phyloP scores from a whole-genome alignment of 2,888 invertebrate species.

The Yponomeuta malinellus region DNA sequence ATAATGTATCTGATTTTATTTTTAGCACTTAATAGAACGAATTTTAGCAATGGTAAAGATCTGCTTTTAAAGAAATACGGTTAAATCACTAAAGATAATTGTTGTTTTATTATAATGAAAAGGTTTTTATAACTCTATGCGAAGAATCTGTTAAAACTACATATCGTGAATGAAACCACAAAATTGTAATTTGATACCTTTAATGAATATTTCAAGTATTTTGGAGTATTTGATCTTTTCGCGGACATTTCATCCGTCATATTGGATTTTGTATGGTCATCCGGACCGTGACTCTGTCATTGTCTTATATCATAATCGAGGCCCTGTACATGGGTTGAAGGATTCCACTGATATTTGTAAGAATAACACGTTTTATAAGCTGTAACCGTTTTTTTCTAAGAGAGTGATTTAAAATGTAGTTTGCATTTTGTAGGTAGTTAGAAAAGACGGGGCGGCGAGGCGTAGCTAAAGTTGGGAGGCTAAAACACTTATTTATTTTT shows the following conservation, averaged over 20 bases:
- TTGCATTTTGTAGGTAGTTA: neutral
- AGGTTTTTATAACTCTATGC: neutral
- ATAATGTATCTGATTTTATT: too few relatives aligned
- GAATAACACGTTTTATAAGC: neutral
- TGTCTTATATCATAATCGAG: too few relatives aligned
- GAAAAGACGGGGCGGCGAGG: neutral
- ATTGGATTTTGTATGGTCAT: neutral
- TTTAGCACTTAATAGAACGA: too few relatives aligned
- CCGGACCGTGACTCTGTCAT: too few relatives aligned
- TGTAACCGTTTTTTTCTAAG: slow-evolving; percentile 10
- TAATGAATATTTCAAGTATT: neutral
- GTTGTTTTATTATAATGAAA: neutral
- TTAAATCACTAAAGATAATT: neutral
- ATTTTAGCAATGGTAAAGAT: neutral
- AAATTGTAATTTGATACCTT: neutral
- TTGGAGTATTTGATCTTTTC: neutral
- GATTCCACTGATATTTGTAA: neutral
- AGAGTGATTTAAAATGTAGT: slow-evolving; percentile 3
- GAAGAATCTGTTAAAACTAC: neutral
- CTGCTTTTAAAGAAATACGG: neutral
- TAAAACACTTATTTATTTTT: slow-evolving; percentile 37
- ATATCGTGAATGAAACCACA: neutral
- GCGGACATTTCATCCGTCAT: neutral
- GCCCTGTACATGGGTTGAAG: too few relatives aligned
- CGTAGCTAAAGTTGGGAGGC: slow-evolving; percentile 22